Percentiles rank a stretch among this genome's conserved stretches.
These are phyloP conservation scores for Hiodon alosoides DNA, from an alignment of 2,113 vertebrate species.

Conservation along the genomic window DNA sequence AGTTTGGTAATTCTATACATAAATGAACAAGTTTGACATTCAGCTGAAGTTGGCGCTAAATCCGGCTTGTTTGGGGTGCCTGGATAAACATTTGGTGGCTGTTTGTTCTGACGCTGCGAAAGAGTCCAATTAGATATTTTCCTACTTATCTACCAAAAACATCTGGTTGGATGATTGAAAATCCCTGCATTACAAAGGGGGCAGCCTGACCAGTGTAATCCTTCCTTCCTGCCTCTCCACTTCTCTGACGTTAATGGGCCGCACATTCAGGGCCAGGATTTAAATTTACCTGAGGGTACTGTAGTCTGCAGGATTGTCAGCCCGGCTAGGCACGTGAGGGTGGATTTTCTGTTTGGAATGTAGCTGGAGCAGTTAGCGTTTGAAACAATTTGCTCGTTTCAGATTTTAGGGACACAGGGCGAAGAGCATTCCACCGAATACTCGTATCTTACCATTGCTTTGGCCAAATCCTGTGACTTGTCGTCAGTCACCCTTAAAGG, in stretches of 20 bases:
- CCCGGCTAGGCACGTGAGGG: too few relatives aligned
- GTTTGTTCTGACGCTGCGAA: neutral
- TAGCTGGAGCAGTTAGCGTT: neutral
- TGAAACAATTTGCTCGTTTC: too few relatives aligned
- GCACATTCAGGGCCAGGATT: conserved; percentile 1
- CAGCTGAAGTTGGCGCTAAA: neutral
- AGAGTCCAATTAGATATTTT: conserved; percentile 14
- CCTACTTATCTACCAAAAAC: conserved; percentile 1
- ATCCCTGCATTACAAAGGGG: conserved; percentile 1
- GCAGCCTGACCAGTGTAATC: conserved; percentile 2
- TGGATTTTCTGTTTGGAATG: neutral
- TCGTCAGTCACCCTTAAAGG: conserved; percentile 46
- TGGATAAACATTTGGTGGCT: conserved; percentile 1
- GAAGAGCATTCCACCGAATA: conserved; percentile 38
- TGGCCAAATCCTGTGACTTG: conserved; percentile 40
- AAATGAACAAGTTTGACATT: conserved; percentile 3
- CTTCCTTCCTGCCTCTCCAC: neutral
- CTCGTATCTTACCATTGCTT: conserved; percentile 34
- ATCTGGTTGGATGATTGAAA: conserved; percentile 5
- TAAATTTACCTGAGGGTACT: neutral
- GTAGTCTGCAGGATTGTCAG: too few relatives aligned
- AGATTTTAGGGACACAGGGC: neutral
- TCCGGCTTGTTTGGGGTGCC: neutral
- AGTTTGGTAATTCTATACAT: neutral
- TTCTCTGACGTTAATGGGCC: neutral